Base-by-base conservation (phyloP, 23 tunicate species). In the Ascidia mentula region DNA sequence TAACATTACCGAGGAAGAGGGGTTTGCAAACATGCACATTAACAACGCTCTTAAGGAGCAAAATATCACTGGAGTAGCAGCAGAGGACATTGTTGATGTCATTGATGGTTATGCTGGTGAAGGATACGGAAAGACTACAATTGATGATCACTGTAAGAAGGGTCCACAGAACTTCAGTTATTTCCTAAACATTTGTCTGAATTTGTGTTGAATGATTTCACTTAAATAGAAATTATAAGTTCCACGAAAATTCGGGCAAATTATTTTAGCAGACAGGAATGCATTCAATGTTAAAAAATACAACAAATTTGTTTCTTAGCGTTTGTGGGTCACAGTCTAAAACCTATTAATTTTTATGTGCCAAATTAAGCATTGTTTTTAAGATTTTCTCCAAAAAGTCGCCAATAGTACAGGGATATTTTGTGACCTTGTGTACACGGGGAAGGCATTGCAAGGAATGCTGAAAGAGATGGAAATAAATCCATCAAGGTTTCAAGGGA, bases 61-160 rank as follows among this genome's bases (percentile, higher is more conserved):
- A 40, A 89, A 87, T 18, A 40, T 91, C 0, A 45, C 39, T 9
- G 82, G 61, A 18, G 77, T 60, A 32, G 40, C 42, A 31, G 77
- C 97, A n/a, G 90, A 91, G 76, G 88, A 81, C 40, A 59, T 96
- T 2, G 89, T 91, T 38, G 99, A 96, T 59, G 81, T 96, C 40
- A 90, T 91, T 59, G 99, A 96, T 65, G 99, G 97, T 5, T 91
- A 96, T 46, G 89, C 87, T 76, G 99, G 99, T 0, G 87, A 78
- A 13, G 99, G 97, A 2, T 96, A 96, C 69, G 99, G 99, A 9
- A 34, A 33, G 17, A 78, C 86, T 17, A 91, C 90, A 17, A 59
- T 59, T 0, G 97, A 87, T 65, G 97, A 91, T 45, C 82, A 82
- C 60, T 82, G 91, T 87, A 87, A 38, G 69, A 42, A 42, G n/a